Percentiles rank a stretch among this genome's conserved stretches.
Evolutionary conservation across 2,888 invertebrate genomes (phyloP).

Genomic region (Tholera decimalis): DNA sequence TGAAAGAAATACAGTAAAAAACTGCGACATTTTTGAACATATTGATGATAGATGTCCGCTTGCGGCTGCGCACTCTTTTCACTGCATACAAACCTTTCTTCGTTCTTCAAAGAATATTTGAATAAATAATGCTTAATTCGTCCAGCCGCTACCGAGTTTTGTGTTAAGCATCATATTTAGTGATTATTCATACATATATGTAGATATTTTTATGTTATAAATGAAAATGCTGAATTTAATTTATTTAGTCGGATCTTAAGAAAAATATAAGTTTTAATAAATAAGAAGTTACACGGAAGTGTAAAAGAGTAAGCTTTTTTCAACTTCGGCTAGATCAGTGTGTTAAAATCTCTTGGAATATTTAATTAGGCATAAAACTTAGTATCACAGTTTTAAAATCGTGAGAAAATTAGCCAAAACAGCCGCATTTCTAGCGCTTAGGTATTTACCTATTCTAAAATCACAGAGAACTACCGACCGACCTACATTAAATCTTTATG

Average conservation of each 20-base stretch:
- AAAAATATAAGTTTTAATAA: background rate
- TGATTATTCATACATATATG: too few species aligned
- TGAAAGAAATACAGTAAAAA: conserved; percentile 25
- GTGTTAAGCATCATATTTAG: too few species aligned
- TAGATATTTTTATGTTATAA: too few species aligned
- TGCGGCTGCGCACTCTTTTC: too few species aligned
- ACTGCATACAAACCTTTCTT: too few species aligned
- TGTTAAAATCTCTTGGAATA: background rate
- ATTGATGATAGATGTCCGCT: too few species aligned
- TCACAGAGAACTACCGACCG: conserved; percentile 49
- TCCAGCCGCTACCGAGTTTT: too few species aligned
- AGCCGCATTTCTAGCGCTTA: conserved; percentile 19
- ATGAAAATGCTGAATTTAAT: too few species aligned
- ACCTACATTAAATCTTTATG: conserved; percentile 68
- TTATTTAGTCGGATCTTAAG: too few species aligned
- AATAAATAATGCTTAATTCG: too few species aligned
- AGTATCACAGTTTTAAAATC: conserved; percentile 23
- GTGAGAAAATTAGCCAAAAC: conserved; percentile 45
- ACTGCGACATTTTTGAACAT: conserved; percentile 19
- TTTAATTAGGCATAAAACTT: background rate
- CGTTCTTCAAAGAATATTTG: too few species aligned
- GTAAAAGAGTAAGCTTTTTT: background rate
- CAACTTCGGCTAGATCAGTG: too few species aligned
- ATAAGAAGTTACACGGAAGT: background rate
- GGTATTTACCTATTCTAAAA: conserved; percentile 28